These are phyloP conservation scores for Hartigia nigra DNA, from an alignment of 2,888 invertebrate species.

Conservation along the genomic window DNA sequence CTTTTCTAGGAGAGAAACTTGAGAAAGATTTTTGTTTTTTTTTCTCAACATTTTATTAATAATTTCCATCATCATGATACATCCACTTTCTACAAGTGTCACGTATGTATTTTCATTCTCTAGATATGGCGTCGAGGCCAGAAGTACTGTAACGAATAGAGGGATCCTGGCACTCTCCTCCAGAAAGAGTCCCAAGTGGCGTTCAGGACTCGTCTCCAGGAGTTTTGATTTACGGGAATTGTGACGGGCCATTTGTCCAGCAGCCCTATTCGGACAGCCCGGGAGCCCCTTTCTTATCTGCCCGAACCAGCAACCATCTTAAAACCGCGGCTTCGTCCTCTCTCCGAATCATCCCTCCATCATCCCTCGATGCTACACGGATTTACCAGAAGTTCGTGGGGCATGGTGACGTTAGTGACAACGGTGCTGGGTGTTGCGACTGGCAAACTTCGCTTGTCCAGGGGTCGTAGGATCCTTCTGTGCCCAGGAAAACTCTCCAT, in stretches of 20 bases:
- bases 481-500: neutral
- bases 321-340: conserved; percentile 33
- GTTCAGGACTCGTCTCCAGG: conserved; percentile 13
- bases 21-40: neutral
- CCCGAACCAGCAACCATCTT: conserved; percentile 58
- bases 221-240: conserved; percentile 63
- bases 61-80: neutral
- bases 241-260: conserved; percentile 65
- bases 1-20: conserved; percentile 9
- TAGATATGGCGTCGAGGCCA: neutral
- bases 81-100: neutral
- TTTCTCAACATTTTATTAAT: neutral
- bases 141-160: neutral
- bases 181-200: neutral
- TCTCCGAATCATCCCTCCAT: neutral
- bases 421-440: neutral
- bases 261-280: conserved; percentile 50
- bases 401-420: neutral
- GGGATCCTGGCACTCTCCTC: neutral
- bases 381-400: neutral
- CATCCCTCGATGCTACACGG: conserved; percentile 7
- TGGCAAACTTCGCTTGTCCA: neutral
- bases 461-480: neutral
- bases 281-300: conserved; percentile 47
- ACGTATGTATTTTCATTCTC: neutral